Percentiles rank a stretch among this genome's conserved stretches.
Evolutionary conservation across 2,888 invertebrate genomes (phyloP).

Genomic region (Metopia argyrocephala): DNA sequence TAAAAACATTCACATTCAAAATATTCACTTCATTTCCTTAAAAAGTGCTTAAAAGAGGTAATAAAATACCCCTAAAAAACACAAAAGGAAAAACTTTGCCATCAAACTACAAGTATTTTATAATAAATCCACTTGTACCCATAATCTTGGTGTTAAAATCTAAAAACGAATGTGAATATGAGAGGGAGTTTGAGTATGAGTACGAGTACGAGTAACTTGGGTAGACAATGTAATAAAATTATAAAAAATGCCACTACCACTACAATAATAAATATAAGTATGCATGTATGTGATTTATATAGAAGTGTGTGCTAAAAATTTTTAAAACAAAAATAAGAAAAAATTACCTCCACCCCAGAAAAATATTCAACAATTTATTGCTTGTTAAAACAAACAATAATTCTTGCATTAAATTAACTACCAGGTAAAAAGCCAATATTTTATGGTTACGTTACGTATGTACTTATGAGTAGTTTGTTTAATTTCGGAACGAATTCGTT

Average conservation of each 20-base stretch:
- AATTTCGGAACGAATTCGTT: too few species aligned
- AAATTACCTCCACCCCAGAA: background rate
- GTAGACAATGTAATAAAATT: conserved; percentile 31
- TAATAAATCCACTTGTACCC: conserved; percentile 38
- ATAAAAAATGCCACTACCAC: conserved; percentile 2
- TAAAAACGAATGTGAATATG: background rate
- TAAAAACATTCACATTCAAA: conserved; percentile 15
- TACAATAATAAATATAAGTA: background rate
- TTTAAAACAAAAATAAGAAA: background rate
- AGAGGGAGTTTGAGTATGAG: background rate
- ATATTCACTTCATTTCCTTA: conserved; percentile 20
- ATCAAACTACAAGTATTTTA: conserved; percentile 18
- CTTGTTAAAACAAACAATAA: conserved; percentile 57
- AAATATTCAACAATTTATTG: conserved; percentile 52
- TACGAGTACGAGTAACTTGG: background rate
- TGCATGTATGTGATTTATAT: background rate
- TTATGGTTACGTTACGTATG: conserved; percentile 27
- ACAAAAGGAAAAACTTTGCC: conserved; percentile 7
- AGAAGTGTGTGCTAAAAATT: background rate
- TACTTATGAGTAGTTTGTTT: background rate
- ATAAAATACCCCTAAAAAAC: conserved; percentile 16
- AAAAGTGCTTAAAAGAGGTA: conserved; percentile 19
- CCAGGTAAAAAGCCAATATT: conserved; percentile 50
- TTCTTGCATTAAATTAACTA: conserved; percentile 51
- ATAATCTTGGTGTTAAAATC: conserved; percentile 40